phyloP scores from a whole-genome alignment of 2,888 invertebrate genomes.

The Oscheius sp. region DNA sequence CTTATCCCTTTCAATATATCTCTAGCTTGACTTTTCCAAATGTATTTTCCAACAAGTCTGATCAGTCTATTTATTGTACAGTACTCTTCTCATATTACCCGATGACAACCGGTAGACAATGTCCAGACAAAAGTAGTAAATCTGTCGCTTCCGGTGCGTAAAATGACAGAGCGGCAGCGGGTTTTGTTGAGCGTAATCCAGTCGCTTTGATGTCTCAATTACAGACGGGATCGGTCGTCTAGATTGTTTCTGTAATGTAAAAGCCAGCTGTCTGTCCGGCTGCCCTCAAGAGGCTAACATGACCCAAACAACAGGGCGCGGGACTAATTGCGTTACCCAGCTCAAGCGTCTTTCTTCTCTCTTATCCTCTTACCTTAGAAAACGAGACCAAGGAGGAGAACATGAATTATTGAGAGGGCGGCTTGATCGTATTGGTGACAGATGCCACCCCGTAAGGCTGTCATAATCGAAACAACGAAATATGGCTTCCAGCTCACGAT shows the following conservation, averaged over 20 bases:
- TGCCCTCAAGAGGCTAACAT: constrained; percentile 24
- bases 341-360: not conserved
- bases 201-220: constrained; percentile 28
- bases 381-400: no score
- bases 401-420: constrained; percentile 1
- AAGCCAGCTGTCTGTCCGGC: constrained; percentile 34
- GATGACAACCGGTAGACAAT: not conserved
- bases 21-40: not conserved
- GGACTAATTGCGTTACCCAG: constrained; percentile 7
- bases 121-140: not conserved
- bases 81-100: not conserved
- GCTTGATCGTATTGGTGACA: constrained; percentile 25
- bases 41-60: not conserved
- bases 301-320: constrained; percentile 10
- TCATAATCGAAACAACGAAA: constrained; percentile 16
- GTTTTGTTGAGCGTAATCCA: constrained; percentile 6
- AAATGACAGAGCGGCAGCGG: not conserved
- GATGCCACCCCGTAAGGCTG: constrained; percentile 6
- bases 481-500: not conserved
- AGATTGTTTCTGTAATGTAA: constrained; percentile 33
- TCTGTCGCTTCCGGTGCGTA: no score
- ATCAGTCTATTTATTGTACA: not conserved
- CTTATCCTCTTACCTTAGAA: not conserved
- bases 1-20: no score
- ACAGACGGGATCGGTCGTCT: constrained; percentile 5